phyloP scores from a whole-genome alignment of 2,797 vertebrate genomes.

The Myripristis murdjan region DNA sequence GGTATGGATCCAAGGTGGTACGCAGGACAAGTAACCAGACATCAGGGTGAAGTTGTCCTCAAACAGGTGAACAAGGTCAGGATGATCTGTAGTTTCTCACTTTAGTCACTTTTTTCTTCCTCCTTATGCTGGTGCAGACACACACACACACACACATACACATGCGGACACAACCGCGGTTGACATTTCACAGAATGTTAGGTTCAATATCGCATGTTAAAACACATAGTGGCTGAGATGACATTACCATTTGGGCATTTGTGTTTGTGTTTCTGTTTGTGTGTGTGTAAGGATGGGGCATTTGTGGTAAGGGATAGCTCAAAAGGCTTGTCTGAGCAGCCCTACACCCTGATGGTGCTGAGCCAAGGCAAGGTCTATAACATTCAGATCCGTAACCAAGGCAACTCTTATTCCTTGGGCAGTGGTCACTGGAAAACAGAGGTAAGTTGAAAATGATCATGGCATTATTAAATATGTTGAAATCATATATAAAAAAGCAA shows the following conservation, averaged over 20 bases:
- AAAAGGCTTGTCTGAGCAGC: slow-evolving; percentile 83
- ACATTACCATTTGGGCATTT: no score
- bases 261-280: slow-evolving; percentile 5
- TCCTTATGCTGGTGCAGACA: slow-evolving; percentile 17
- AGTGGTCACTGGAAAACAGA: slow-evolving; percentile 85
- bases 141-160: slow-evolving; percentile 13
- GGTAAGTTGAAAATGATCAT: slow-evolving; percentile 77
- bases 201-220: background rate
- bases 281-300: slow-evolving; percentile 86
- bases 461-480: background rate
- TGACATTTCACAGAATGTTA: background rate
- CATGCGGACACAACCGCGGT: background rate
- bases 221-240: background rate
- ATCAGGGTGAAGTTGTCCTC: slow-evolving; percentile 88
- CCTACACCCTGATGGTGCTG: slow-evolving; percentile 93
- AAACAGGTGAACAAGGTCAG: slow-evolving; percentile 89
- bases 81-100: background rate
- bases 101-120: background rate
- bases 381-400: slow-evolving; percentile 88
- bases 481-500: slow-evolving; percentile 11
- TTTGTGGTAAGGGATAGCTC: slow-evolving; percentile 93
- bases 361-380: slow-evolving; percentile 92
- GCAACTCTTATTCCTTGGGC: slow-evolving; percentile 82
- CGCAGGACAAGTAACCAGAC: slow-evolving; percentile 83
- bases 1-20: slow-evolving; percentile 87